phyloP scores from a whole-genome alignment of 2,113 vertebrate genomes.

The Brachyhypopomus occidentalis region DNA sequence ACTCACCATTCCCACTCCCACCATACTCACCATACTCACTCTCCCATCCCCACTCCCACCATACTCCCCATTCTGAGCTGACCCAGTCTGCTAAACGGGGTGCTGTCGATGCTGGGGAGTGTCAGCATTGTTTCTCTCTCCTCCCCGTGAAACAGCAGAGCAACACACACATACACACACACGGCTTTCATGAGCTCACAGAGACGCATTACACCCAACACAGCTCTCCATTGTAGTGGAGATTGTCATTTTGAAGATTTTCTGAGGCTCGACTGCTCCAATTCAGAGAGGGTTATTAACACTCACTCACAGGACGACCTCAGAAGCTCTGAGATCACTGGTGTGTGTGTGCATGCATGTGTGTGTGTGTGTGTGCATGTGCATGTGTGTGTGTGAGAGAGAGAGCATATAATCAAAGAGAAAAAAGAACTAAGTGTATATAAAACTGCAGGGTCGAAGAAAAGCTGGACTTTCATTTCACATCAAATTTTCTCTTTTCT shows the following conservation, averaged over 20 bases:
- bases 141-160: too few species aligned
- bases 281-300: constrained; percentile 2
- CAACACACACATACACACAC: not conserved
- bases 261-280: constrained; percentile 32
- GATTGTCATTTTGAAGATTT: constrained; percentile 3
- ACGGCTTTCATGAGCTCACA: constrained; percentile 16
- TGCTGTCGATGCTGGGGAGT: not conserved
- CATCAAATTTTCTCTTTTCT: constrained; percentile 24
- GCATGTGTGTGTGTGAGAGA: constrained; percentile 9
- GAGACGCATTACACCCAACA: not conserved
- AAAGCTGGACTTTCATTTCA: constrained; percentile 5
- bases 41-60: not conserved
- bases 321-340: not conserved
- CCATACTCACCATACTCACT: too few species aligned
- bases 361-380: not conserved
- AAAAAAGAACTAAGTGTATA: not conserved
- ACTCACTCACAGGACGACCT: constrained; percentile 26
- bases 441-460: too few species aligned
- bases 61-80: not conserved
- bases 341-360: not conserved
- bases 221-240: constrained; percentile 25
- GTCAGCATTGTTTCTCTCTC: too few species aligned
- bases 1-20: too few species aligned
- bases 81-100: not conserved
- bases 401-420: not conserved